Evolutionary conservation across 2,113 vertebrate species (phyloP), one percentile per base, ranked within the genome.

Genomic region (Clinocottus analis): DNA sequence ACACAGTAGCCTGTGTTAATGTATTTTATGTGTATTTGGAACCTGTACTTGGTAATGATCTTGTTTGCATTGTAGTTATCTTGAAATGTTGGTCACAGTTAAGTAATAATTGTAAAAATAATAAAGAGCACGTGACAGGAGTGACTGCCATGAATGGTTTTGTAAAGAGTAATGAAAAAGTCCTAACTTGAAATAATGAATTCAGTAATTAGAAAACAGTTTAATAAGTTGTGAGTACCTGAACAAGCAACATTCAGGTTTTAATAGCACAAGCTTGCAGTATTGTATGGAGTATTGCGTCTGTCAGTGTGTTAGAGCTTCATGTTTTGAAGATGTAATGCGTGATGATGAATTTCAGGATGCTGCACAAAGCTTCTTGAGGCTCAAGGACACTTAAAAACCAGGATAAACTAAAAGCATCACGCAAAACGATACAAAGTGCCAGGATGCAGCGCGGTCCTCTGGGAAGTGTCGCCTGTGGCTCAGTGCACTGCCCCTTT

Each of bases 401-500:
- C 33, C 14, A 37, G 7, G 10, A 5, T 35, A 4, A 29, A 62
- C 1, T 11, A 7, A 31, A 9, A 61, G 9, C 5, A 25, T 29
- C 8, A 3, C 7, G 8, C 55, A 1, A 27, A 29, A 19, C 2
- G 45, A 16, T 12, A 6, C 14, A 3, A 11, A 13, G 0, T 5
- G 59, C 12, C 35, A 27, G 64, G n/a, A 55, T 47, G 60, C 6
- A 68, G 19, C 77, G 11, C 66, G 17, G 31, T 27, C 56, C 33
- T 19, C 0, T 10, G 67, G 19, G 35, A 23, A 9, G 62, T 11
- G 21, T 25, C 14, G 39, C 47, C 33, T n/a, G 47, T 12, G 68
- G 7, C 47, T 75, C 65, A 5, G 75, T 3, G 66, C 49, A n/a
- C 90, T 89, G 92, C 55, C 91, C 93, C 95, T 95, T 95, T 95